Evolutionary conservation across 2,888 invertebrate species (phyloP).

Genomic region (Atethmia centrago): DNA sequence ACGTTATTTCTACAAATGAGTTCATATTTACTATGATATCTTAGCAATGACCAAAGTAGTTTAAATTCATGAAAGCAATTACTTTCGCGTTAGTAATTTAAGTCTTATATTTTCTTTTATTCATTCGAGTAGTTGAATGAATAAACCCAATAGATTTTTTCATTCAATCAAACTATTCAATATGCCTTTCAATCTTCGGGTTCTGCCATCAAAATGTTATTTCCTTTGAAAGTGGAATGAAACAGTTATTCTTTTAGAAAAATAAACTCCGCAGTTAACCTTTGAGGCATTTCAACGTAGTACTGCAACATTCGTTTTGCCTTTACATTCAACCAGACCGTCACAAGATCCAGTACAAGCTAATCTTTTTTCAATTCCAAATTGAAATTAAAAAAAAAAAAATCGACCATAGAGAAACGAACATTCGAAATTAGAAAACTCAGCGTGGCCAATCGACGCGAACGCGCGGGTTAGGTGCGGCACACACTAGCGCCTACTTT

Average conservation of each 20-base stretch:
- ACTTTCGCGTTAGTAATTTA: background rate
- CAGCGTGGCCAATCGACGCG: constrained; percentile 68
- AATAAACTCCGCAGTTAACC: constrained; percentile 31
- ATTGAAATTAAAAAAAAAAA: constrained; percentile 54
- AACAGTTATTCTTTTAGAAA: constrained; percentile 43
- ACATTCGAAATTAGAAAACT: constrained; percentile 73
- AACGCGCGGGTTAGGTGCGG: constrained; percentile 72
- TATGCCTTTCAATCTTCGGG: constrained; percentile 9
- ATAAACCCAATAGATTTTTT: constrained; percentile 14
- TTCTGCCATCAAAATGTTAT: constrained; percentile 21
- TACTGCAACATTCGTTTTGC: constrained; percentile 36
- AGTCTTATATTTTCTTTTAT: constrained; percentile 1
- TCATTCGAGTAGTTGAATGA: background rate
- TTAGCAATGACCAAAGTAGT: background rate
- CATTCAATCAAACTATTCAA: constrained; percentile 26
- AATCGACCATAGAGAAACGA: constrained; percentile 55
- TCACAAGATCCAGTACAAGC: constrained; percentile 56
- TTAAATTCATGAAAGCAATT: background rate
- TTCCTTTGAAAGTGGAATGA: constrained; percentile 40
- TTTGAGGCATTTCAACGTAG: constrained; percentile 19
- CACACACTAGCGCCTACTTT: constrained; percentile 75
- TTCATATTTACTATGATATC: background rate
- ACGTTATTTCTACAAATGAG: background rate
- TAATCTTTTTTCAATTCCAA: constrained; percentile 65
- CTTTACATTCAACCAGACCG: constrained; percentile 40